Evolutionary conservation across 2,797 vertebrate genomes (phyloP).

Genomic region (Coregonus suidteri): DNA sequence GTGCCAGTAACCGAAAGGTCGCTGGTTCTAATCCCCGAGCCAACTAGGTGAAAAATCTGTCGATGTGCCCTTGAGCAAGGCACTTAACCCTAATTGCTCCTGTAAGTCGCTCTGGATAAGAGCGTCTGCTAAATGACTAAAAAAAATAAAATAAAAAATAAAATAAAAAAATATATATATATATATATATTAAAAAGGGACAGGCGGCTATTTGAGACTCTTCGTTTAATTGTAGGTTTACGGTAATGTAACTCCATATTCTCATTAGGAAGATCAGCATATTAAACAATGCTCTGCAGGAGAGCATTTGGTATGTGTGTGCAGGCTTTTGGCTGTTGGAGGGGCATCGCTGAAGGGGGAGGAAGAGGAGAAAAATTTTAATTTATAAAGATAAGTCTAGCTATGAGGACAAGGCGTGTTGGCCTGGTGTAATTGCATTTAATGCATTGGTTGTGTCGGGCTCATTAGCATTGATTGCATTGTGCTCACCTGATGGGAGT

Average conservation of each 20-base stretch:
- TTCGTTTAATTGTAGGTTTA: too few species aligned
- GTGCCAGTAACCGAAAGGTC: too few species aligned
- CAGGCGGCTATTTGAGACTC: too few species aligned
- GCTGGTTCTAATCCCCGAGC: too few species aligned
- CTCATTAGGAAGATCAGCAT: constrained; percentile 40
- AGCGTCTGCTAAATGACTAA: too few species aligned
- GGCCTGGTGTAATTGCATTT: constrained; percentile 33
- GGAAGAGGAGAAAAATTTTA: constrained; percentile 10
- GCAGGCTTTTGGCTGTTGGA: not conserved
- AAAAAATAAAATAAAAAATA: too few species aligned
- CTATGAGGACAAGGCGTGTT: constrained; percentile 15
- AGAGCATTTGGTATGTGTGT: not conserved
- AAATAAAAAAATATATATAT: too few species aligned
- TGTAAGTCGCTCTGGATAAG: too few species aligned
- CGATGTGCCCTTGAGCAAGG: too few species aligned
- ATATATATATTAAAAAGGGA: too few species aligned
- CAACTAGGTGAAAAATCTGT: too few species aligned
- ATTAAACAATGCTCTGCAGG: constrained; percentile 11
- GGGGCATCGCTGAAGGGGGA: constrained; percentile 1
- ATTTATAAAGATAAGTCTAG: constrained; percentile 31
- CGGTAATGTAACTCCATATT: constrained; percentile 31
- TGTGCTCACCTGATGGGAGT: constrained; percentile 26
- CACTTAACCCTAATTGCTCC: too few species aligned
- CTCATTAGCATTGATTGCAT: constrained; percentile 65
- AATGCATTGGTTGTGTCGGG: constrained; percentile 14